phyloP scores from a whole-genome alignment of 2,797 vertebrate genomes.

The Chaunax sp. region DNA sequence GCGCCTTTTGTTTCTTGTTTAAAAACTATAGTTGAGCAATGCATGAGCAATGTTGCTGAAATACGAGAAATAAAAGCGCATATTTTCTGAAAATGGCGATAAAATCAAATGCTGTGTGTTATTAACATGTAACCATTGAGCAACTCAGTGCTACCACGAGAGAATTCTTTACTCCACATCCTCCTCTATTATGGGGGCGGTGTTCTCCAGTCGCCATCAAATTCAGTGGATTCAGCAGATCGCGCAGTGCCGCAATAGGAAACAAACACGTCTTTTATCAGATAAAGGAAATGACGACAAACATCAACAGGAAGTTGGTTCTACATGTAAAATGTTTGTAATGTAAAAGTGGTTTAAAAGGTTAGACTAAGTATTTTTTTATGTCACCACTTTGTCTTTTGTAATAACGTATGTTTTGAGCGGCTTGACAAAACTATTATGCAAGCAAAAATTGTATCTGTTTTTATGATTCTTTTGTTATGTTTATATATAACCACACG shows the following conservation, averaged over 20 bases:
- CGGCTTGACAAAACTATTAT: background rate
- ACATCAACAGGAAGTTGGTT: background rate
- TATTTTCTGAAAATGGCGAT: background rate
- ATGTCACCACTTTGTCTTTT: accelerated
- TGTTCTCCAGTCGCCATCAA: accelerated
- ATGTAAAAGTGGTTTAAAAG: background rate
- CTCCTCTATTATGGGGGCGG: constrained; percentile 26
- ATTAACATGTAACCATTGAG: accelerated
- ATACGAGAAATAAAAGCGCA: too few species aligned
- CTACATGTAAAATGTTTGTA: background rate
- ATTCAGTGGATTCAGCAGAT: accelerated
- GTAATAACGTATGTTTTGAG: background rate
- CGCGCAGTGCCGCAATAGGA: accelerated
- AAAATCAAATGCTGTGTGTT: background rate
- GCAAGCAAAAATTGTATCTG: too few species aligned
- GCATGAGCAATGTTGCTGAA: accelerated
- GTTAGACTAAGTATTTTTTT: background rate
- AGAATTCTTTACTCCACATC: accelerated
- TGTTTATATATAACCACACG: background rate
- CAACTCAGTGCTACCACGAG: accelerated
- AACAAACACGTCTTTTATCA: background rate
- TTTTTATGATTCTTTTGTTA: too few species aligned
- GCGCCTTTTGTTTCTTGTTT: background rate
- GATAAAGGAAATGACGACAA: constrained; percentile 33
- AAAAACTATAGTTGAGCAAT: background rate